A percentile compares a stretch with the other conserved stretches of the same genome.
Evolutionary conservation across 2,888 invertebrate species (phyloP).

Genomic region (Poecilus cupreus): DNA sequence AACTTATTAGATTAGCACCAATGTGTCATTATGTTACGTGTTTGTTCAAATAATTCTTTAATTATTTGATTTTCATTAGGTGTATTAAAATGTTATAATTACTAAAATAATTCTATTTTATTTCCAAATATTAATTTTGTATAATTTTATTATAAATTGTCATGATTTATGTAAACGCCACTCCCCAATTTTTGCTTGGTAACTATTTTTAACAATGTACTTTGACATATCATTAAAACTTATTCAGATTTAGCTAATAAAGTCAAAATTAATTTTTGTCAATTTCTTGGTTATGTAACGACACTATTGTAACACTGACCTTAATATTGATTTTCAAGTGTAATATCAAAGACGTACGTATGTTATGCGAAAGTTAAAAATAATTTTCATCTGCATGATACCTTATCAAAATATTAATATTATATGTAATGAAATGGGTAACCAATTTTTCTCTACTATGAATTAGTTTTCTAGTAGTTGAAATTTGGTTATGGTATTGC

Average conservation of each 20-base stretch:
- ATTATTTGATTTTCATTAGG: not conserved
- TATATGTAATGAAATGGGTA: too few relatives aligned
- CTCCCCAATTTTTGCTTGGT: not conserved
- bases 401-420: too few relatives aligned
- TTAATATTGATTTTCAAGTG: constrained; percentile 53
- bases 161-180: not conserved
- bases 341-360: constrained; percentile 53
- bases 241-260: not conserved
- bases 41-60: constrained; percentile 22
- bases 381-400: constrained; percentile 6
- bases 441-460: too few relatives aligned
- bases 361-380: not conserved
- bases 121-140: not conserved
- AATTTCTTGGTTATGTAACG: constrained; percentile 52
- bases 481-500: not conserved
- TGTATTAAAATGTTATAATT: not conserved
- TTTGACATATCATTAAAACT: constrained; percentile 22
- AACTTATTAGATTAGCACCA: constrained; percentile 27
- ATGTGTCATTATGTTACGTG: constrained; percentile 1
- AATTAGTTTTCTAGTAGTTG: not conserved
- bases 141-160: not conserved
- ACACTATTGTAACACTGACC: constrained; percentile 20
- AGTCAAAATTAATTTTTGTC: constrained; percentile 11
- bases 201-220: constrained; percentile 39
- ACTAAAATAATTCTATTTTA: not conserved